Conservation (phyloP, 2,113 vertebrate genomes). For the Bombycilla garrulus region DNA sequence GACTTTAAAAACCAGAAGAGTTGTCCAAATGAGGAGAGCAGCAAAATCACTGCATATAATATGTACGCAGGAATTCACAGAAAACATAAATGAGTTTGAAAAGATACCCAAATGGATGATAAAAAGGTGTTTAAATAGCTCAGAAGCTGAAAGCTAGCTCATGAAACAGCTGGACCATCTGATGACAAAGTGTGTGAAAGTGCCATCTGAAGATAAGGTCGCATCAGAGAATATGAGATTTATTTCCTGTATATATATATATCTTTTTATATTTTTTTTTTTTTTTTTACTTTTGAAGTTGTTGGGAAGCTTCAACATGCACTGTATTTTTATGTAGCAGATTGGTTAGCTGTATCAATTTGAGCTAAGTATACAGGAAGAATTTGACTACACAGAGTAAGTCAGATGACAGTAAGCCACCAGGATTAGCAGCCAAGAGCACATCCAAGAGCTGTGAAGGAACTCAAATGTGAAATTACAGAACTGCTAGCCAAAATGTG, state of each 20-base stretch:
- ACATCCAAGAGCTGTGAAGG: neutral
- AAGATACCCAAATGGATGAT: neutral
- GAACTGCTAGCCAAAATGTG: neutral
- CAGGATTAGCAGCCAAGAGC: neutral
- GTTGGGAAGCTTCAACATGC: neutral
- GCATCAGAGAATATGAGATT: neutral
- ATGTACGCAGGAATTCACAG: neutral
- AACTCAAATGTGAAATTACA: slow-evolving; percentile 4
- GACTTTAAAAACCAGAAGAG: neutral
- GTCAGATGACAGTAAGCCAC: neutral
- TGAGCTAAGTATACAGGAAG: neutral
- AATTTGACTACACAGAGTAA: neutral
- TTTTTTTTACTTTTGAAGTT: neutral
- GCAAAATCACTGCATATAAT: neutral
- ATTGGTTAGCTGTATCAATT: neutral
- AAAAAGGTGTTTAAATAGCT: neutral
- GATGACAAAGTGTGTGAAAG: neutral
- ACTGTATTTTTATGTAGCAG: neutral
- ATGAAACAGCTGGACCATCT: neutral
- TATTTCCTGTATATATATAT: neutral
- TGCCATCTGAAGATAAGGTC: neutral
- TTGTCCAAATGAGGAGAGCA: neutral
- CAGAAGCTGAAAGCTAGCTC: neutral
- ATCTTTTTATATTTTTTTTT: too few relatives aligned
- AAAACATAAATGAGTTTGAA: neutral